Evolutionary conservation across 1,140 invertebrate genomes (phyloP).

Genomic region (silkworm (Bombyx mori)): ASM3026992v2 NC_085127.1:4879001-4879500

Average conservation of each 20-base stretch:
- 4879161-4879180: constrained; percentile 43
- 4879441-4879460: no score
- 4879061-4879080: background rate
- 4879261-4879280: constrained; percentile 51
- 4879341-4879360: constrained; percentile 23
- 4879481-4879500: constrained; percentile 36
- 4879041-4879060: no score
- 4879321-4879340: constrained; percentile 37
- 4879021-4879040: no score
- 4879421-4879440: no score
- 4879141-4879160: constrained; percentile 62
- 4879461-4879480: constrained; percentile 52
- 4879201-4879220: constrained; percentile 64
- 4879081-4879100: background rate
- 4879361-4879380: background rate
- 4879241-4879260: constrained; percentile 65
- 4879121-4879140: constrained; percentile 25
- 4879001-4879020: no score
- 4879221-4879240: constrained; percentile 67
- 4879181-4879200: constrained; percentile 24
- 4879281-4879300: constrained; percentile 60
- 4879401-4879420: no score
- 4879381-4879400: background rate
- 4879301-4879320: constrained; percentile 21
- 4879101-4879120: constrained; percentile 7